These are phyloP conservation scores for Anastrepha ludens DNA, from an alignment of 1,140 invertebrate species.

Conservation along the genomic window DNA sequence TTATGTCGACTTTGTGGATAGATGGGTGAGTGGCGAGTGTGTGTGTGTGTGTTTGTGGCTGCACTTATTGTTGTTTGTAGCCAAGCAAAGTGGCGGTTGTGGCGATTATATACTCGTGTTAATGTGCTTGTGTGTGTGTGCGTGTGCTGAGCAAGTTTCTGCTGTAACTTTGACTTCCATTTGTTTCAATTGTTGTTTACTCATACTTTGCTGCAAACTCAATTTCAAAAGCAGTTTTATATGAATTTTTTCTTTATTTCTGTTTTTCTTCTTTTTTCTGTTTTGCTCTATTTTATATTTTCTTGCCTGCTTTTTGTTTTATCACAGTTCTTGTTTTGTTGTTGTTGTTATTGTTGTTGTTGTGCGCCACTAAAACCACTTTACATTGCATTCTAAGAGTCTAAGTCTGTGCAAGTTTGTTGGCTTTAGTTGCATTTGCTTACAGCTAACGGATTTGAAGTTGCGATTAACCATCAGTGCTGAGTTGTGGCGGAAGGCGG, in stretches of 20 bases:
- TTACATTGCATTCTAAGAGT: background rate
- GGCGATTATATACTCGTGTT: background rate
- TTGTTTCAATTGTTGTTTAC: conserved; percentile 49
- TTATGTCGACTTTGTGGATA: background rate
- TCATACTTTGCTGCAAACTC: conserved; percentile 19
- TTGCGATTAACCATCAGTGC: background rate
- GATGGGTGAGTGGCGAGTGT: too few species aligned
- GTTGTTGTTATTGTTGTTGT: background rate
- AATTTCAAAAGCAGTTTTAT: conserved; percentile 6
- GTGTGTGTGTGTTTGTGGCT: too few species aligned
- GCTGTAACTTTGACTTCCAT: conserved; percentile 23
- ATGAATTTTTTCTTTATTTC: background rate
- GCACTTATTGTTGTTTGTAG: background rate
- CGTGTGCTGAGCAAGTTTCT: background rate
- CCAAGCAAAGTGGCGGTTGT: background rate
- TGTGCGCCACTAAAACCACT: conserved; percentile 1
- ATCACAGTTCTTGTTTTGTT: background rate
- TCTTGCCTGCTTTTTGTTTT: background rate
- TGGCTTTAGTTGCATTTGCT: background rate
- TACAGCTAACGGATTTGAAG: background rate
- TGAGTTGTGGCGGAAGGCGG: background rate
- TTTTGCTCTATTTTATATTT: background rate
- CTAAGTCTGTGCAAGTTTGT: background rate
- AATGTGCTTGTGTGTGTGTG: background rate
- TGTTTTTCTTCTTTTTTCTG: background rate